A percentile compares a stretch with the other conserved stretches of the same genome.
Conservation (phyloP, 1,140 invertebrate genomes). For the Littorina saxatilis region DNA sequence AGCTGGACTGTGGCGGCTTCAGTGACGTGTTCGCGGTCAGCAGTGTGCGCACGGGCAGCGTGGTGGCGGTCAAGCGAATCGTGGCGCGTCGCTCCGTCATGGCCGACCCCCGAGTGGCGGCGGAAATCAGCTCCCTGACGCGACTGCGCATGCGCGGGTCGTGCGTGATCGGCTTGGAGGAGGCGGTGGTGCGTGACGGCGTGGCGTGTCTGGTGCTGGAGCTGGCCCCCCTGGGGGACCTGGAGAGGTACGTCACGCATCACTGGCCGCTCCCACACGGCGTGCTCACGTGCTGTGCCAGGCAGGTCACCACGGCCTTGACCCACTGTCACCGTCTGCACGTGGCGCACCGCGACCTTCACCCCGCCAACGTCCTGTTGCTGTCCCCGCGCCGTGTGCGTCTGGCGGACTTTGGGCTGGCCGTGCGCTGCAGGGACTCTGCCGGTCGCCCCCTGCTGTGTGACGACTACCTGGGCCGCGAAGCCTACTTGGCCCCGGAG, state of each 20-base stretch:
- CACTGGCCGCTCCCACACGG: constrained; percentile 26
- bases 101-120: constrained; percentile 52
- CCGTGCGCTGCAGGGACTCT: constrained; percentile 44
- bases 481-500: constrained; percentile 57
- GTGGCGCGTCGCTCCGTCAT: constrained; percentile 40
- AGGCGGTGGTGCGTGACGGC: constrained; percentile 38
- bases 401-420: constrained; percentile 60
- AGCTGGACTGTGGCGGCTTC: constrained; percentile 58
- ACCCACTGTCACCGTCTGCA: constrained; percentile 50
- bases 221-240: constrained; percentile 53
- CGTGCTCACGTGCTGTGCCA: constrained; percentile 32
- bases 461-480: constrained; percentile 54
- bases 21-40: constrained; percentile 56
- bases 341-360: constrained; percentile 59
- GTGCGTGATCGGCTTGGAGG: constrained; percentile 50
- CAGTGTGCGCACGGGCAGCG: neutral
- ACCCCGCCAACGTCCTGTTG: constrained; percentile 58
- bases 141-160: constrained; percentile 46
- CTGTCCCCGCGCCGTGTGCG: constrained; percentile 44
- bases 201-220: constrained; percentile 59
- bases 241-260: constrained; percentile 43
- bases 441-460: constrained; percentile 41
- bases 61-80: constrained; percentile 55
- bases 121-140: constrained; percentile 54
- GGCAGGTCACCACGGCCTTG: constrained; percentile 52